Evolutionary conservation across 2,797 vertebrate species (phyloP).

Genomic region (Ctenopoma multispine): DNA sequence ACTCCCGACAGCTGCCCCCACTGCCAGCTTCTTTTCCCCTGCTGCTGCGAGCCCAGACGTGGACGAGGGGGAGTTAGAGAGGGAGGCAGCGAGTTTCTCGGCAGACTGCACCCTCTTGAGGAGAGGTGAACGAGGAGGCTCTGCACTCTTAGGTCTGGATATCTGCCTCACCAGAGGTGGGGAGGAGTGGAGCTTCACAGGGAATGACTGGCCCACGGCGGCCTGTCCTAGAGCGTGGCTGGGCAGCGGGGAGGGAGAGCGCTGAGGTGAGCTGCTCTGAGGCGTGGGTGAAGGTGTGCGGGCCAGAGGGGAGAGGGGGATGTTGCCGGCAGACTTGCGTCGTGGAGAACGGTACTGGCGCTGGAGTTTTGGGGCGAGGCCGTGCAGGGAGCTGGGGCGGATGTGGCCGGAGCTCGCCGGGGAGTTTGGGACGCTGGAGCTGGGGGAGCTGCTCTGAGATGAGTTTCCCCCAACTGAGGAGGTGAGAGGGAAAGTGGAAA

Average conservation of each 20-base stretch:
- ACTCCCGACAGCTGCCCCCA: constrained; percentile 60
- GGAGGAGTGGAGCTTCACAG: constrained; percentile 93
- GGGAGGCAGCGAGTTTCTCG: constrained; percentile 90
- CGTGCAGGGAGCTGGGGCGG: constrained; percentile 94
- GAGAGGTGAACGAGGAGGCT: constrained; percentile 93
- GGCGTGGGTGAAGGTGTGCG: constrained; percentile 96
- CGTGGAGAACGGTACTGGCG: constrained; percentile 95
- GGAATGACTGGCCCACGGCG: constrained; percentile 86
- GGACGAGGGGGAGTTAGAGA: constrained; percentile 80
- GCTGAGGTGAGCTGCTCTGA: constrained; percentile 92
- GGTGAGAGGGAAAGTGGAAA: too few species aligned
- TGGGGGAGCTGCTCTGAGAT: constrained; percentile 97
- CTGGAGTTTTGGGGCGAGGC: constrained; percentile 95
- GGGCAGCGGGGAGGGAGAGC: constrained; percentile 92
- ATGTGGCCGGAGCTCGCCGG: constrained; percentile 96
- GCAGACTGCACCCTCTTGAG: constrained; percentile 97
- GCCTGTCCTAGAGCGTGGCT: constrained; percentile 85
- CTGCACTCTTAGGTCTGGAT: constrained; percentile 93
- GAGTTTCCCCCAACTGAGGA: constrained; percentile 90
- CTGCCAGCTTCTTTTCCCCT: constrained; percentile 89
- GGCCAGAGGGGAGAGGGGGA: constrained; percentile 95
- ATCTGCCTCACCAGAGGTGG: constrained; percentile 93
- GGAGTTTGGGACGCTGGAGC: constrained; percentile 96
- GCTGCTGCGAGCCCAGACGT: constrained; percentile 64
- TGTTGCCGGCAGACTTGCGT: constrained; percentile 96